Conservation (phyloP, 2,113 vertebrate species). For the Panurus biarmicus region DNA sequence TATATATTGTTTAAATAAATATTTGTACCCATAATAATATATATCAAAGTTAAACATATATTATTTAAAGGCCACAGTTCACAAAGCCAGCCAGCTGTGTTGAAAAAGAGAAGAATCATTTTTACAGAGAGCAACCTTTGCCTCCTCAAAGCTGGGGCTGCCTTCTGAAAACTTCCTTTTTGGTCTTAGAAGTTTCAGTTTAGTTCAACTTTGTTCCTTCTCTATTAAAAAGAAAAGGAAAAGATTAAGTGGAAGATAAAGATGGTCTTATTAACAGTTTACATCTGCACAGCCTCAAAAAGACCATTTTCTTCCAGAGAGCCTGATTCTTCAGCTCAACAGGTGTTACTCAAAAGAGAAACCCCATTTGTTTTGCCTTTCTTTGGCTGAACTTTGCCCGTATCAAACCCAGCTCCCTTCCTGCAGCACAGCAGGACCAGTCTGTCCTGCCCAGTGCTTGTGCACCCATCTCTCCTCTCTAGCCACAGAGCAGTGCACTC, state of each 20-base stretch:
- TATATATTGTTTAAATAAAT: not conserved
- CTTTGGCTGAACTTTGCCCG: not conserved
- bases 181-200: not conserved
- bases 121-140: not conserved
- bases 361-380: not conserved
- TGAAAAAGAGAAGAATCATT: not conserved
- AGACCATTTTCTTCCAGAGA: not conserved
- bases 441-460: fast-evolving
- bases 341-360: not conserved
- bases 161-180: not conserved
- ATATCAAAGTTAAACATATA: not conserved
- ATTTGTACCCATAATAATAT: not conserved
- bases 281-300: not conserved
- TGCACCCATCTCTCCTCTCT: not conserved
- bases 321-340: not conserved
- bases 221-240: not conserved
- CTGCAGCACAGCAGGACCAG: not conserved
- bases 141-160: not conserved
- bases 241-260: not conserved
- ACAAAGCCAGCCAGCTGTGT: not conserved
- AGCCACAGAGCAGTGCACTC: not conserved
- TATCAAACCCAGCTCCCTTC: not conserved
- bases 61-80: not conserved
- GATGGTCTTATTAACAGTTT: not conserved
- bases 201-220: not conserved